These are phyloP conservation scores for Clarias pachynema DNA, from an alignment of 2,797 vertebrate species.

Conservation along the genomic window DNA sequence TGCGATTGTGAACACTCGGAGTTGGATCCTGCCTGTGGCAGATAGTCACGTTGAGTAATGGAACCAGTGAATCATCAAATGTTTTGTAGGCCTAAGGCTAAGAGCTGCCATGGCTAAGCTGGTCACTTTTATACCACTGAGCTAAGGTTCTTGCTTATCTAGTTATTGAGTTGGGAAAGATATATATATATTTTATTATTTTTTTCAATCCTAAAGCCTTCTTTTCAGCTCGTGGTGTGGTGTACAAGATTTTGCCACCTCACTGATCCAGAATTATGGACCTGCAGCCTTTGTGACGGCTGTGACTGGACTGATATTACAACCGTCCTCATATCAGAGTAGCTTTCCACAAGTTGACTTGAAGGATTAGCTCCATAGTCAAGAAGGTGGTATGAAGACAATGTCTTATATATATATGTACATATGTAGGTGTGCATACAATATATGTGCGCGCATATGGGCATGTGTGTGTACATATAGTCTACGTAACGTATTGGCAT, in stretches of 20 bases:
- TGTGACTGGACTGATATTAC: not conserved
- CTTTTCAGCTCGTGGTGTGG: not conserved
- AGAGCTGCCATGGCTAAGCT: constrained; percentile 15
- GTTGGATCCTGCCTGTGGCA: constrained; percentile 17
- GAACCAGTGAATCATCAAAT: constrained; percentile 32
- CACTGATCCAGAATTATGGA: constrained; percentile 41
- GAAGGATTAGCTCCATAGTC: not conserved
- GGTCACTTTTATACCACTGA: not conserved
- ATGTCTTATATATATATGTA: not conserved
- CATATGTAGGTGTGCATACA: not conserved
- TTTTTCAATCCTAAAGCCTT: not conserved
- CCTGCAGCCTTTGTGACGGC: not conserved
- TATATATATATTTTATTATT: not conserved
- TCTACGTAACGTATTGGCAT: not conserved
- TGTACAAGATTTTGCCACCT: constrained; percentile 23
- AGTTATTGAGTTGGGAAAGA: not conserved
- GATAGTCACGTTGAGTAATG: constrained; percentile 22
- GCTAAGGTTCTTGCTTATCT: not conserved
- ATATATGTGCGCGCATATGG: not conserved
- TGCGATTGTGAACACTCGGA: not conserved
- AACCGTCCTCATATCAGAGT: not conserved
- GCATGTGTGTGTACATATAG: not conserved
- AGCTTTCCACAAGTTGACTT: not conserved
- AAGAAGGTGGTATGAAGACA: not conserved
- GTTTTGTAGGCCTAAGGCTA: constrained; percentile 7